These are phyloP conservation scores for Sitta carolinensis DNA, from an alignment of 2,797 vertebrate species.

Conservation along the genomic window DNA sequence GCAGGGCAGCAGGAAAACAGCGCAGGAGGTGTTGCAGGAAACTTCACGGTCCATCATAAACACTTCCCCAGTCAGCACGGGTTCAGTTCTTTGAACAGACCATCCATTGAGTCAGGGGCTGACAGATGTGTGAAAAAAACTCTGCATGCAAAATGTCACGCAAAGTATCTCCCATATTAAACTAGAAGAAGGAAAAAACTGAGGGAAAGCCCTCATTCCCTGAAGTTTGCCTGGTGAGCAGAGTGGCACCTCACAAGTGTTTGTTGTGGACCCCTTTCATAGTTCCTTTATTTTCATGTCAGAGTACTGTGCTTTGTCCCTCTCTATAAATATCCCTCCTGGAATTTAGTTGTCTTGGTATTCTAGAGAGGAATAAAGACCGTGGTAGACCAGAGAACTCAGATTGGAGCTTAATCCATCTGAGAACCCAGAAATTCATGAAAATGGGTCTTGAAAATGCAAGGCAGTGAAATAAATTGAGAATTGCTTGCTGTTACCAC, in stretches of 20 bases:
- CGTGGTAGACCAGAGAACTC: not conserved
- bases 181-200: not conserved
- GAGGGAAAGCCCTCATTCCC: not conserved
- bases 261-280: not conserved
- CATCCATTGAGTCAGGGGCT: slow-evolving; percentile 24
- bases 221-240: not conserved
- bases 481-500: not conserved
- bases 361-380: not conserved
- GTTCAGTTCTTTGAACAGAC: slow-evolving; percentile 41
- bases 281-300: not conserved
- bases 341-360: not conserved
- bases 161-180: not conserved
- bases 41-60: slow-evolving; percentile 35
- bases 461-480: not conserved
- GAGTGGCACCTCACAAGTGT: not conserved
- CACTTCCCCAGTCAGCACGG: slow-evolving; percentile 6
- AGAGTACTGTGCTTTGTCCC: not conserved
- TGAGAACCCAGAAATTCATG: not conserved
- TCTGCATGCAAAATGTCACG: not conserved
- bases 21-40: slow-evolving; percentile 36
- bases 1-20: not conserved
- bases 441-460: not conserved
- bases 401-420: not conserved
- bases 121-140: not conserved
- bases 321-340: not conserved